Evolutionary conservation across 2,888 invertebrate genomes (phyloP).

Genomic region (Ischnura elegans): DNA sequence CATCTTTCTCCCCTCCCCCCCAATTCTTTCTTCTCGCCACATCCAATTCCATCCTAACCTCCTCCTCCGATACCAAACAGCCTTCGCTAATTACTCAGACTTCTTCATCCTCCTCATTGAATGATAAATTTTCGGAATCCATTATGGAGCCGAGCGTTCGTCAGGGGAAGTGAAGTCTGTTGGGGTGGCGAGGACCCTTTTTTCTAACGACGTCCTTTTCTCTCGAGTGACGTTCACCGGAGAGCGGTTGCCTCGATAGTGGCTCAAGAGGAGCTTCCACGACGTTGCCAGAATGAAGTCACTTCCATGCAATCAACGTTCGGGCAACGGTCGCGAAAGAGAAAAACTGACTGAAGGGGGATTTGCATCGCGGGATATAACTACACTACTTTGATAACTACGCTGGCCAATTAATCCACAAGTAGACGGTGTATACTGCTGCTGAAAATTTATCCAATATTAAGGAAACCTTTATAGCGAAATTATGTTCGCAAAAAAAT

Average conservation of each 20-base stretch:
- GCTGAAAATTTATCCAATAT: too few species aligned
- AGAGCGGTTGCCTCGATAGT: background rate
- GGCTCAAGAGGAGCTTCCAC: background rate
- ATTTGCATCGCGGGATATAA: too few species aligned
- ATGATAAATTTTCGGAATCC: conserved; percentile 22
- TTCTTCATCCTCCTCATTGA: conserved; percentile 8
- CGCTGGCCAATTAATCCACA: too few species aligned
- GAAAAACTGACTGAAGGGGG: too few species aligned
- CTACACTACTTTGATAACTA: too few species aligned
- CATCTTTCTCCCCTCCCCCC: background rate
- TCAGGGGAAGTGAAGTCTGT: conserved; percentile 2
- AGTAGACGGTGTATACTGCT: too few species aligned
- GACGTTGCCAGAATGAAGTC: background rate
- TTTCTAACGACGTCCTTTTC: background rate
- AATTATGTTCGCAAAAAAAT: too few species aligned
- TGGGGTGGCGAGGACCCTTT: background rate
- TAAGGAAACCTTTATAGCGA: too few species aligned
- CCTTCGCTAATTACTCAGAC: background rate
- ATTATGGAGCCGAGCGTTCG: conserved; percentile 18
- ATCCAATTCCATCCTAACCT: background rate
- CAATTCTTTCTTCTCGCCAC: background rate
- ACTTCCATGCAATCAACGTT: too few species aligned
- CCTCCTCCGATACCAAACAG: conserved; percentile 15
- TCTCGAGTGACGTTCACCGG: background rate
- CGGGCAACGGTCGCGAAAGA: too few species aligned